These are phyloP conservation scores for Thereva nobilitata DNA, from an alignment of 2,888 invertebrate species.

Conservation along the genomic window DNA sequence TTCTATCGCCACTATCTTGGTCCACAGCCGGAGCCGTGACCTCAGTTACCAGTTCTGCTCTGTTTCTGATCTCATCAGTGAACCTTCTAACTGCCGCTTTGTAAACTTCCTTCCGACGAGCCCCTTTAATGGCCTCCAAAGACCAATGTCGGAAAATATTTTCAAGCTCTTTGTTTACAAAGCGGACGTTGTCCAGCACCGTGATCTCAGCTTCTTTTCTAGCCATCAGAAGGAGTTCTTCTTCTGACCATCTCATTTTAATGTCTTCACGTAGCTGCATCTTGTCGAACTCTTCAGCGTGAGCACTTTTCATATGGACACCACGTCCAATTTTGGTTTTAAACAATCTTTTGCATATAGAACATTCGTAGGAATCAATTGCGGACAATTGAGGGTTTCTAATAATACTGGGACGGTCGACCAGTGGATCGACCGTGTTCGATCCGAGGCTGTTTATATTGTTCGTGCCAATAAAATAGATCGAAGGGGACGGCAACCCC, in stretches of 20 bases:
- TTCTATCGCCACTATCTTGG: neutral
- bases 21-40: neutral
- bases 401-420: neutral
- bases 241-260: constrained; percentile 2
- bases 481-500: constrained; percentile 11
- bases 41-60: no score
- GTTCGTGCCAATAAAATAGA: neutral
- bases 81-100: neutral
- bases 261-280: neutral
- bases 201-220: constrained; percentile 7
- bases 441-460: constrained; percentile 7
- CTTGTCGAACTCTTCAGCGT: neutral
- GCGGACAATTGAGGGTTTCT: neutral
- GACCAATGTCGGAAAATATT: neutral
- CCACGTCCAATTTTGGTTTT: neutral
- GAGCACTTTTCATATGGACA: constrained; percentile 1
- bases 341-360: neutral
- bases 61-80: neutral
- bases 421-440: constrained; percentile 7
- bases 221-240: constrained; percentile 2
- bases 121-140: constrained; percentile 4
- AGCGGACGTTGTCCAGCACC: neutral
- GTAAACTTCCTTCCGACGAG: neutral
- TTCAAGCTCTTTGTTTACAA: neutral
- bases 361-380: neutral